Base-by-base conservation (phyloP, 2,888 invertebrate species). In the Stenichneumon culpator region DNA sequence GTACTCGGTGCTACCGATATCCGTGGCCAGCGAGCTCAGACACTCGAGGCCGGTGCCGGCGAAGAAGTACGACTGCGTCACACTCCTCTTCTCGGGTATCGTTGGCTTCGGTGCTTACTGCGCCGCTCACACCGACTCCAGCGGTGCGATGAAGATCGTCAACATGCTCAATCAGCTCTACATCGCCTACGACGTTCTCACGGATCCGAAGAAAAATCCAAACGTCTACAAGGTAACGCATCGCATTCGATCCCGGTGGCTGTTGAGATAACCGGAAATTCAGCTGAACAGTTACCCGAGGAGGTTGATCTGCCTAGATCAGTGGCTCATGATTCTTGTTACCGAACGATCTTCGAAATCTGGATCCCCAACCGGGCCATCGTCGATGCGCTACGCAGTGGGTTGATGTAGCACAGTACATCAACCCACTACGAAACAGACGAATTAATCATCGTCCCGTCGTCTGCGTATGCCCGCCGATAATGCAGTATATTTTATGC, bases 121-220 rank as follows among this genome's bases (percentile, higher is more conserved):
- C 92, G 97, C 98, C 2, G 96, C 96, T 63, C 96, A 99, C 93
- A 97, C 98, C 0, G 99, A 99, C 94, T 97, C 98, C 6, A 96
- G 96, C 89, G 98, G 98, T 0, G 99, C 98, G 65, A 99, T 99
- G 98, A 98, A 98, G 95, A 99, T 99, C 87, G 99, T 99, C 9
- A 96, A 97, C 94, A 97, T 99, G 96, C 96, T 99, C 70, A 99
- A 99, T 94, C 97, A 97, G 92, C 95, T 99, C 87, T 99, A 99
- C 94, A 99, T 98, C 0, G 97, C 98, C 3, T 99, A 99, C 92
- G 99, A 99, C 94, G 98, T 97, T 57, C 95, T 99, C 60, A 98
- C 99, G 11, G 98, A 99, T 94, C 98, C 98, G 5, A 97, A 97
- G 92, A 96, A 97, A 89, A 98, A 99, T 94, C 97, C 98, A 52